phyloP scores from a whole-genome alignment of 2,888 invertebrate species.

The Lysandra coridon region DNA sequence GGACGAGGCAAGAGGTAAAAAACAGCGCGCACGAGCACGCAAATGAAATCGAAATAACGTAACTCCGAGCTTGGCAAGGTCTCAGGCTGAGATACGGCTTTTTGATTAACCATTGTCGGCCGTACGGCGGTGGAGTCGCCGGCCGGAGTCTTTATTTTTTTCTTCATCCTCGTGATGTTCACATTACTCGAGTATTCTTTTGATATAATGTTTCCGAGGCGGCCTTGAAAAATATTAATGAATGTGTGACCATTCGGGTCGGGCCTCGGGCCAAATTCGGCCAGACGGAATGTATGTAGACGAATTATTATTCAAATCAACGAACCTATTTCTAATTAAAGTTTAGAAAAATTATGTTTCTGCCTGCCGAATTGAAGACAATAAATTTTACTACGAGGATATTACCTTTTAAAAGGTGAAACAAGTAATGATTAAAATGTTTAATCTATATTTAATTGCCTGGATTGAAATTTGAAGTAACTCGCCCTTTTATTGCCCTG shows the following conservation, averaged over 20 bases:
- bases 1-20: constrained; percentile 60
- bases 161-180: constrained; percentile 43
- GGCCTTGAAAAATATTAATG: constrained; percentile 35
- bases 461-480: constrained; percentile 32
- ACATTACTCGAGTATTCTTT: constrained; percentile 40
- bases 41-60: constrained; percentile 80
- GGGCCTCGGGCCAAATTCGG: background rate
- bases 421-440: background rate
- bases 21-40: constrained; percentile 71
- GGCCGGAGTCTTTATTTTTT: constrained; percentile 46
- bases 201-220: constrained; percentile 41
- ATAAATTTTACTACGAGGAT: background rate
- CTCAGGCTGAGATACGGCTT: constrained; percentile 73
- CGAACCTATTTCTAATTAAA: constrained; percentile 1
- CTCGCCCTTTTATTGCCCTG: constrained; percentile 62
- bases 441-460: constrained; percentile 26
- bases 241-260: constrained; percentile 5
- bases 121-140: constrained; percentile 57
- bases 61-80: constrained; percentile 53
- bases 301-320: background rate
- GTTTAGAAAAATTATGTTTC: background rate
- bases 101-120: constrained; percentile 78
- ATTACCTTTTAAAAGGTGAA: background rate
- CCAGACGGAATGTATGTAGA: background rate
- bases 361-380: background rate